Conservation (phyloP, 2,113 vertebrate species). For the Lipotes vexillifer region DNA sequence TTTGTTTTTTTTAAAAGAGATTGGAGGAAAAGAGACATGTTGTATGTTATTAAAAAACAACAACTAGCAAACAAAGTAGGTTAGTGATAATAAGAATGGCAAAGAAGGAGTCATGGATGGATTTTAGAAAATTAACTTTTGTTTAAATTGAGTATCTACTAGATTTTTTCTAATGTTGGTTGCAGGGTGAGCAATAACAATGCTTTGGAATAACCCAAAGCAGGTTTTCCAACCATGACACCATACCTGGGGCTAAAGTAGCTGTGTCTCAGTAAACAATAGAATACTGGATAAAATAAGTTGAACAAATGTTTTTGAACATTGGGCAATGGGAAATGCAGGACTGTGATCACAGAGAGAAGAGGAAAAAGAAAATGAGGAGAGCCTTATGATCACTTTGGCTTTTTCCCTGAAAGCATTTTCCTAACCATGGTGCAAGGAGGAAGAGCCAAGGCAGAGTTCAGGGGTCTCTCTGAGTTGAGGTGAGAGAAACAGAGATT, state of each 20-base stretch:
- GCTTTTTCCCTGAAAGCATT: not conserved
- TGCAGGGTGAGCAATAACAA: not conserved
- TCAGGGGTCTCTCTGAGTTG: not conserved
- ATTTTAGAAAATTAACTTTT: not conserved
- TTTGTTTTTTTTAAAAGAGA: not conserved
- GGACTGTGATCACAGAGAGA: not conserved
- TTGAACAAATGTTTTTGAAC: not conserved
- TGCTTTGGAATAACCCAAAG: not conserved
- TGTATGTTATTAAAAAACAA: not conserved
- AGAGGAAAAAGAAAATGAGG: not conserved
- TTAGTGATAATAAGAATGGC: not conserved
- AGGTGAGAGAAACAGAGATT: not conserved
- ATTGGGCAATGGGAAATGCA: not conserved
- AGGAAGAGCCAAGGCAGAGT: not conserved
- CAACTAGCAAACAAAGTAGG: not conserved
- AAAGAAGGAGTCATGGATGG: not conserved
- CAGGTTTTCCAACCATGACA: not conserved
- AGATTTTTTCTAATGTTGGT: not conserved
- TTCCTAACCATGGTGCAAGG: not conserved
- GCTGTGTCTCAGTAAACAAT: not conserved
- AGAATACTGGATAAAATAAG: not conserved
- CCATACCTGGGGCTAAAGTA: not conserved
- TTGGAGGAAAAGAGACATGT: not conserved
- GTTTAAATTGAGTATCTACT: not conserved
- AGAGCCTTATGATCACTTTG: not conserved